Evolutionary conservation across 2,797 vertebrate species (phyloP), one percentile per base, ranked within the genome.

Genomic region (Tokudaia tokunoshimensis): DNA sequence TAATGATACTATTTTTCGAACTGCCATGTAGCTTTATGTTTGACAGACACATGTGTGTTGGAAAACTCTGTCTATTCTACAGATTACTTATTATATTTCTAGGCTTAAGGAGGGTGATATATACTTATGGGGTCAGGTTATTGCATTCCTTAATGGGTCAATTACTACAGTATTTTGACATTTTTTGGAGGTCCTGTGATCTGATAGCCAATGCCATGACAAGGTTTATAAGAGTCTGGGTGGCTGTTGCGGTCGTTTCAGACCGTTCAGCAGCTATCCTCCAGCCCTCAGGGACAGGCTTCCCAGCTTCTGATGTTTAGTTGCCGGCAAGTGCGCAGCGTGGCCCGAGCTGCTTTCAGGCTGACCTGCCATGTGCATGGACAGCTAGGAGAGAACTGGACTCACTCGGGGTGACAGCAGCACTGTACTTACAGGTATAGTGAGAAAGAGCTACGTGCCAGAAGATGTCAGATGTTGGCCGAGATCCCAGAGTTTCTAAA

Each of bases 351-450:
- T 50, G 24, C 67, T 50, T 88, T 74, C 70, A 57, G 12, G n/a
- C 5, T 57, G 20, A 52, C 52, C 67, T 91, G 87, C 1, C 22
- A 37, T 7, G 0, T 10, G n/a, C 24, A 14, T 8, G 70, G 12
- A 3, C 0, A 26, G 59, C 44, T 74, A 61, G 59, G 76, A 50
- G 50, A 15, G 37, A 86, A 29, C 0, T 9, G 13, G 15, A 29
- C 61, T 84, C 55, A 65, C 4, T 5, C 20, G 63, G 13, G 22
- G 0, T 72, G 31, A 57, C 14, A 26, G 37, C 50, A 34, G 47
- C 15, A 37, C 1, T 52, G 31, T 1, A 1, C 8, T 78, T 47
- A 37, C 0, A 2, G 14, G 22, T 3, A 55, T 2, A 44, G 63
- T 65, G 17, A 59, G 72, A 26, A 29, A 65, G 50, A 7, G 37